Conservation (phyloP, 1,140 invertebrate species). For the Drosophila albomicans region DNA sequence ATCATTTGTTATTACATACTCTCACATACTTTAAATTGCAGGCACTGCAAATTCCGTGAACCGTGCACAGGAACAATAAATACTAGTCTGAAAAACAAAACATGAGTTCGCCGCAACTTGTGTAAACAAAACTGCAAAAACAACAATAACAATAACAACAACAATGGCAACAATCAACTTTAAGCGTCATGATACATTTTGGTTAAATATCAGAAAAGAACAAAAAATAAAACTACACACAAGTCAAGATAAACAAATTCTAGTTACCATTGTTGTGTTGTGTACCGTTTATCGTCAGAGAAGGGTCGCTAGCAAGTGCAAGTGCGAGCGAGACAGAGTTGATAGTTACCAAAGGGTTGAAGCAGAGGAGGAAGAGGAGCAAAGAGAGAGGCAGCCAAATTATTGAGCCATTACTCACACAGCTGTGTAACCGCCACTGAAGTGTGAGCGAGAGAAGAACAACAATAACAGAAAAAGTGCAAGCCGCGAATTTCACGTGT, state of each 20-base stretch:
- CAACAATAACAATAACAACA: conserved; percentile 28
- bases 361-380: background rate
- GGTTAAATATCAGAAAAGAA: conserved; percentile 73
- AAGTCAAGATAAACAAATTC: conserved; percentile 79
- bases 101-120: conserved; percentile 61
- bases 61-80: conserved; percentile 75
- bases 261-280: conserved; percentile 76
- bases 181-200: conserved; percentile 78
- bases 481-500: conserved; percentile 47
- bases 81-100: conserved; percentile 63
- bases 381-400: conserved; percentile 58
- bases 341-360: conserved; percentile 1
- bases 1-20: conserved; percentile 58
- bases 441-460: background rate
- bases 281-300: conserved; percentile 55
- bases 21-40: conserved; percentile 58
- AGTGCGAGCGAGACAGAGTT: background rate
- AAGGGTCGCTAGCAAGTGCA: conserved; percentile 8
- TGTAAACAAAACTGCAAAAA: conserved; percentile 73
- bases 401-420: conserved; percentile 79
- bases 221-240: conserved; percentile 49
- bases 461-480: conserved; percentile 25
- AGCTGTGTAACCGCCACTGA: conserved; percentile 36
- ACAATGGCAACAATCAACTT: conserved; percentile 54
- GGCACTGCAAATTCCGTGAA: conserved; percentile 67